Evolutionary conservation across 2,888 invertebrate species (phyloP), one percentile per base, ranked within the genome.

Genomic region (Mactromeris polynyma): DNA sequence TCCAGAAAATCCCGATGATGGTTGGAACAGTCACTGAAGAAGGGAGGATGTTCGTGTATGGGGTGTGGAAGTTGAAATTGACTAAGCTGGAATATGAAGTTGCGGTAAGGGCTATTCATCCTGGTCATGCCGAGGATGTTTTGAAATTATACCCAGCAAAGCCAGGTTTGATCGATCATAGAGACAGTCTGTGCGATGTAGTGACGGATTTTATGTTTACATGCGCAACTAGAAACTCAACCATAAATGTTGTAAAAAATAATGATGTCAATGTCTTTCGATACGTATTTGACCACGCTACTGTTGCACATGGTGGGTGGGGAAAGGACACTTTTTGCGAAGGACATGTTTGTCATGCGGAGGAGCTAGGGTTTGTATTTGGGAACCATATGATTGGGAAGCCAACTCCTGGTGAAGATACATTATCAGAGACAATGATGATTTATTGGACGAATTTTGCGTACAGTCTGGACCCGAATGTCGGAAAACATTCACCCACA

Each of bases 371-470:
- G 1, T 94, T 93, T 54, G 91, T 95, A 21, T 94, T 95, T 77
- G 91, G 94, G 36, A 92, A 94, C 11, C 89, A 88, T 11, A 38
- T 83, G 4, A 36, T 88, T 11, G 91, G 85, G 11, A 90, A 92
- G 33, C 93, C 93, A 64, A 95, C 94, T 0, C 86, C 91, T 1
- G 94, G 91, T 0, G 95, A 96, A 86, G 17, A 83, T 7, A 58
- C 54, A 0, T 83, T 96, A 19, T 93, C 94, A 7, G 86, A 89
- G 31, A 64, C 84, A 4, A 82, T 96, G 78, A 93, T 95, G 33
- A 81, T 86, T 0, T 95, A 94, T 81, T 96, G 95, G 95, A 93
- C 95, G 11, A 96, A 96, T 86, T 96, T 96, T 86, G 96, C 96
- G 9, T 94, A 95, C 84, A 92, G 93, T n/a, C 94, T 94, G 77